Evolutionary conservation across 2,888 invertebrate species (phyloP), one percentile per base, ranked within the genome.

Genomic region (Anaspis maculata): DNA sequence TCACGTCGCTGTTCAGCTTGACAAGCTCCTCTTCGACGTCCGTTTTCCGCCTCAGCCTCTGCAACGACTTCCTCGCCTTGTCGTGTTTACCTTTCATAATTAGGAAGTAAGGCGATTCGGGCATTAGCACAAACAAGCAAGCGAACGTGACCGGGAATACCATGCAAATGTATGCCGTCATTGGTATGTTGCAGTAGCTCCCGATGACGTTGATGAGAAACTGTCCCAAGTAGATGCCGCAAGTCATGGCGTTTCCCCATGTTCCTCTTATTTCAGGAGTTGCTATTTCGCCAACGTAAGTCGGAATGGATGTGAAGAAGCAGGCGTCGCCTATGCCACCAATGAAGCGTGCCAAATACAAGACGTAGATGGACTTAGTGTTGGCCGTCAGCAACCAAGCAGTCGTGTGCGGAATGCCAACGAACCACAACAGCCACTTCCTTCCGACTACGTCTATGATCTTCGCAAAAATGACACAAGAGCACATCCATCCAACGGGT

Each of bases 131-230:
- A 57, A 79, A 73, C 11, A 69, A 61, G 10, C 74, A 32, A 14
- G 77, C 59, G 50, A 76, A 73, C 21, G 73, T 46, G 19, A 76
- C 58, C 7, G 78, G 74, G 32, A 77, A 64, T 41, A 71, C 56
- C 45, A 74, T 62, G 54, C 75, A 76, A 55, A 76, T 68, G 33
- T 64, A 64, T 32, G 74, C 74, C 41, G 75, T 63, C 13, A 58
- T 60, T 44, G 56, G 54, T 61, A 76, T 70, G 39, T 67, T 59
- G 13, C 71, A 71, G 55, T 68, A 72, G 3, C 72, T 72, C n/a
- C 76, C 76, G 44, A 75, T 68, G 54, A 72, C 66, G 61, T 73
- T 59, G 13, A 56, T 50, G 5, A 49, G n/a, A 11, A 56, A 49
- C 13, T 52, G 46, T 13, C 59, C 59, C 7, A 54, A 26, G 27